Evolutionary conservation across 2,888 invertebrate species (phyloP).

Genomic region (Aricia artaxerxes): DNA sequence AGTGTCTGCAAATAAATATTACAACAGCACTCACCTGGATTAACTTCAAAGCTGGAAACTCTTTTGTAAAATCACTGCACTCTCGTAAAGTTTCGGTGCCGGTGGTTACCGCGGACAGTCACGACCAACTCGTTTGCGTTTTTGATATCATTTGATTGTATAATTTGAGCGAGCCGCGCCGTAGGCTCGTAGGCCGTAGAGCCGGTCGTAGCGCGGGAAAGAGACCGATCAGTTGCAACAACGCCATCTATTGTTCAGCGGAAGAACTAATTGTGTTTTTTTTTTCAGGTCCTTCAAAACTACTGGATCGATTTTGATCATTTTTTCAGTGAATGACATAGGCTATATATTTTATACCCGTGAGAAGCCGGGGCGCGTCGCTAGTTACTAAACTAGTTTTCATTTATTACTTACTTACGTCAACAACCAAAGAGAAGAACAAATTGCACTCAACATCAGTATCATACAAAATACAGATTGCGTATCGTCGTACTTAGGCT

Average conservation of each 20-base stretch:
- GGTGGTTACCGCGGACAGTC: conserved; percentile 35
- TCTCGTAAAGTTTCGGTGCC: conserved; percentile 21
- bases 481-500: too few species aligned
- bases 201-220: conserved; percentile 40
- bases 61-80: not conserved
- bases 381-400: too few species aligned
- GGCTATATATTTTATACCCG: too few species aligned
- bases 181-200: conserved; percentile 28
- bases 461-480: too few species aligned
- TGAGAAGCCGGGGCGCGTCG: too few species aligned
- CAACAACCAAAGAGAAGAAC: too few species aligned
- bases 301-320: too few species aligned
- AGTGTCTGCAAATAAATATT: not conserved
- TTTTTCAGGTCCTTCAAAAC: too few species aligned
- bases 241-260: conserved; percentile 58
- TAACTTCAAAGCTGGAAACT: not conserved
- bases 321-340: too few species aligned
- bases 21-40: not conserved
- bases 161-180: conserved; percentile 69
- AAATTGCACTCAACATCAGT: too few species aligned
- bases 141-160: conserved; percentile 70
- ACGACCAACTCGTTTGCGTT: conserved; percentile 62
- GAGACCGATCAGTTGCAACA: conserved; percentile 47
- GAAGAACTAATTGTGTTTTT: conserved; percentile 34
- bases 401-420: too few species aligned